Base-by-base conservation (phyloP, 2,888 invertebrate species). In the Heliconius sara region DNA sequence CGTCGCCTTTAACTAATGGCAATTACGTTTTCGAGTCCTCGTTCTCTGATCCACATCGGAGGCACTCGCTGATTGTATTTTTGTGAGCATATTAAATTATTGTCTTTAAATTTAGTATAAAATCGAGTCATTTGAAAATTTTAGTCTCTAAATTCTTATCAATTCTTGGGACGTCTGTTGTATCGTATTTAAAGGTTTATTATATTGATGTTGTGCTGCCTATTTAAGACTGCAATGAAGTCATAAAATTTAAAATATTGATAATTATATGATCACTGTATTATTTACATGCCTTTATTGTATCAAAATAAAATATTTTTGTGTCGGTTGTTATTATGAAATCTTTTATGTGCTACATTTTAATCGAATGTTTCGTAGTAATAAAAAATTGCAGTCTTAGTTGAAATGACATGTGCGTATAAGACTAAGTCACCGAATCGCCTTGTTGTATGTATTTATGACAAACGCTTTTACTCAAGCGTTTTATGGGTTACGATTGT, bases 61-160 rank as follows among this genome's bases (percentile, higher is more conserved):
- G 25, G 47, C 7, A 43, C 13, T 13, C 13, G n/a, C 25, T 94
- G 87, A 92, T 89, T 88, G 85, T 91, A 89, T 90, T 89, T 73
- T 91, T 90, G 88, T 87, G 85, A 88, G 86, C 87, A 88, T 89
- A 88, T 89, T 89, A 90, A 89, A 87, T 66, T 74, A 81, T 75
- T 80, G 65, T 79, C 52, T 9, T 70, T 47, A 16, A 76, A 71
- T 70, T 71, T 39, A 65, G 71, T 12, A n/a, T 74, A 47, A 77
- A 27, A 19, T 76, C 30, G 80, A 70, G 68, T 77, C 73, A 77
- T 84, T 80, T 72, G 80, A 75, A 77, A 77, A 81, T 79, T 82
- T 83, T 83, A 81, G 39, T 70, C 65, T 78, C 77, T 70, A 47
- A 75, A 63, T 66, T 78, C 66, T 79, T 79, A 76, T 66, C 19